Evolutionary conservation across 1,140 invertebrate genomes (phyloP).

Genomic region (Palaemon carinicauda): DNA sequence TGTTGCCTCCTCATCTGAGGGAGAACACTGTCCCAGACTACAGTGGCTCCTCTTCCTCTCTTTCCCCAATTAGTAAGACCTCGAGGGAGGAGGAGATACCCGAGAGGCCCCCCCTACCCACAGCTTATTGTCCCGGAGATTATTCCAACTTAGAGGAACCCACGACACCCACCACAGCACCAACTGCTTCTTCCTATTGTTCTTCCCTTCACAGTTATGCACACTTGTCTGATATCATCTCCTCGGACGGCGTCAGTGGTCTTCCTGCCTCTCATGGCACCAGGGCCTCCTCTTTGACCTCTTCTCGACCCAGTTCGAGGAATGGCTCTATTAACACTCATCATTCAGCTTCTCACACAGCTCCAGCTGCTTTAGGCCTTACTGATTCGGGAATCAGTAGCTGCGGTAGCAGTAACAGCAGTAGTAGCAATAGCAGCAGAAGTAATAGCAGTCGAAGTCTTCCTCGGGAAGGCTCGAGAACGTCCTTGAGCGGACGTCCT

Average conservation of each 20-base stretch:
- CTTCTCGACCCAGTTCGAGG: too few species aligned
- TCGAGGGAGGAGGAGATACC: background rate
- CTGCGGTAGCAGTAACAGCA: constrained; percentile 11
- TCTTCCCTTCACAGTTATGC: constrained; percentile 35
- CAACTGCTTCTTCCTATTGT: background rate
- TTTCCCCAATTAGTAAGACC: background rate
- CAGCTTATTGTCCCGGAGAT: constrained; percentile 3
- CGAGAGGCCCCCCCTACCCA: constrained; percentile 13
- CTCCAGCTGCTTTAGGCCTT: constrained; percentile 18
- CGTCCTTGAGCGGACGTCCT: background rate
- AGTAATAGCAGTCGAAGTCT: constrained; percentile 39
- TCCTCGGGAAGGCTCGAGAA: constrained; percentile 10
- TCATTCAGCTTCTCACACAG: background rate
- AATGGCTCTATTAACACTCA: too few species aligned
- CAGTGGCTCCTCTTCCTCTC: background rate
- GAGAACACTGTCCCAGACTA: constrained; percentile 44
- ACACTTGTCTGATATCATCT: constrained; percentile 33
- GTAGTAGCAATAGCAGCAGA: constrained; percentile 33
- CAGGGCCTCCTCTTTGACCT: background rate
- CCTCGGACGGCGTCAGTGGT: background rate
- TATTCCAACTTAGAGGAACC: constrained; percentile 46
- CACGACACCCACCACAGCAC: background rate
- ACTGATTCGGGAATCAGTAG: constrained; percentile 35
- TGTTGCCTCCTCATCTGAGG: constrained; percentile 54
- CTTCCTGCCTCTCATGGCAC: background rate